These are phyloP conservation scores for Eilema griseolum DNA, from an alignment of 2,888 invertebrate species.

Conservation along the genomic window DNA sequence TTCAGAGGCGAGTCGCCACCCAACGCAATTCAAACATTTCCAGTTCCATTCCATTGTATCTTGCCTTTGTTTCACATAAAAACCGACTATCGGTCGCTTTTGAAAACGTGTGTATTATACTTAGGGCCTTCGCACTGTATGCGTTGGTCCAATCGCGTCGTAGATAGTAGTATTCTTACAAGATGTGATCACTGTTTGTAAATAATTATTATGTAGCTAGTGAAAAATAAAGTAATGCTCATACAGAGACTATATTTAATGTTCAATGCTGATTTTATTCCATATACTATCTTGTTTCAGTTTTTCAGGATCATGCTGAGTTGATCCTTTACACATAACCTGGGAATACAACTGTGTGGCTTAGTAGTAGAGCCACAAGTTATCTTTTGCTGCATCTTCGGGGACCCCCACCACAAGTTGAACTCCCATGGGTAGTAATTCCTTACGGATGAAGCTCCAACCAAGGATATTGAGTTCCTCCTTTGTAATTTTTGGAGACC, in stretches of 20 bases:
- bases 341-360: too few species aligned
- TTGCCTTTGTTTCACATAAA: not conserved
- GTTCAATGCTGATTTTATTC: not conserved
- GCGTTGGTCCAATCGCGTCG: not conserved
- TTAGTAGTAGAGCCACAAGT: too few species aligned
- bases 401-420: too few species aligned
- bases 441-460: too few species aligned
- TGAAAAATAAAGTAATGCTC: conserved; percentile 14
- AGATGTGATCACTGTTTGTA: conserved; percentile 14
- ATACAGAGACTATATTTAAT: conserved; percentile 4
- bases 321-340: too few species aligned
- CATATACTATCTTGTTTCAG: not conserved
- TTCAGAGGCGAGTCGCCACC: not conserved
- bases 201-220: conserved; percentile 16
- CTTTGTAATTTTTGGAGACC: too few species aligned
- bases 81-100: not conserved
- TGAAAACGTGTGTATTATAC: too few species aligned
- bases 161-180: not conserved
- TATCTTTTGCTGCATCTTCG: too few species aligned
- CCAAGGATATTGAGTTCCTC: too few species aligned
- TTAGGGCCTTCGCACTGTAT: not conserved
- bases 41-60: not conserved
- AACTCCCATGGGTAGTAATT: too few species aligned
- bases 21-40: not conserved
- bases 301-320: too few species aligned